Base-by-base conservation (phyloP, 2,797 vertebrate genomes). In the Mormyrops boulengeri region DNA sequence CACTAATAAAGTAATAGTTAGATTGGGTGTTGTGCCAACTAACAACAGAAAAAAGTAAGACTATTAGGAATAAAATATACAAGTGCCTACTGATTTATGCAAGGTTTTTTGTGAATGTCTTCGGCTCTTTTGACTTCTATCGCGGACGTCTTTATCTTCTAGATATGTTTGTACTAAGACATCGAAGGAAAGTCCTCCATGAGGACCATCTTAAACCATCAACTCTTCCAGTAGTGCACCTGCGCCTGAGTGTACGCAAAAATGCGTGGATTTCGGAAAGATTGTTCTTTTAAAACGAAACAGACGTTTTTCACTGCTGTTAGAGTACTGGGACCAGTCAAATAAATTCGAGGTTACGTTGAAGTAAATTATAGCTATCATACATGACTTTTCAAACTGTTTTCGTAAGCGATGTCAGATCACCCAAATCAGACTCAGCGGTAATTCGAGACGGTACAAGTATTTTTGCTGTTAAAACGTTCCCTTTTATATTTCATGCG, bases 401-500 rank as follows among this genome's bases (percentile, higher is more conserved):
- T 88, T 86, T 86, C 12, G 5, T 30, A 14, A 17, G 50, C 84
- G n/a, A 86, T 52, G 92, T 90, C 89, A 93, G 92, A 92, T 94
- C 94, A 92, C 92, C 93, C 90, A 82, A 92, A 93, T 92, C 92
- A 95, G 94, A 92, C 95, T 94, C 94, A 94, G 93, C 92, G 95
- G 93, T 93, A 93, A 94, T 92, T 94, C 9, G 73, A 85, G 89
- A 80, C 2, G 73, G 92, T 94, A 92, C 92, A 93, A 90, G 92
- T 92, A 89, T 94, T 91, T 90, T 89, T 91, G 55, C 88, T 93
- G 93, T 93, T 85, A 12, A 73, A 94, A 94, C 92, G 91, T 96
- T 69, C 95, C 92, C 95, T 94, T 94, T 94, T 93, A 91, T 96
- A 96, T 96, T 96, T 96, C 96, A 96, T 96, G 95, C 96, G 89